These are phyloP conservation scores for Agriopis aurantiaria DNA, from an alignment of 2,888 invertebrate genomes.

Conservation along the genomic window DNA sequence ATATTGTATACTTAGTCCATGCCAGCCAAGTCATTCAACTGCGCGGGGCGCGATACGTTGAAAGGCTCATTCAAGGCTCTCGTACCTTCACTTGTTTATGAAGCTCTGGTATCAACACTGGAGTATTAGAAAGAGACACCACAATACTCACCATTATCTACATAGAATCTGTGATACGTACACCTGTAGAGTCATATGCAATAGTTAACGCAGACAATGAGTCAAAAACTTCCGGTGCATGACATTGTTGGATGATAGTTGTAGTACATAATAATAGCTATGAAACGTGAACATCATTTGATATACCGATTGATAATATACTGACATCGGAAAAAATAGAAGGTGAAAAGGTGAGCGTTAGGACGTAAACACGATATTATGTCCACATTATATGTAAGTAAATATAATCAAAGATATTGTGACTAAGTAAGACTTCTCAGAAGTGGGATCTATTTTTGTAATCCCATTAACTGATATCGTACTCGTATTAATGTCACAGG, in stretches of 20 bases:
- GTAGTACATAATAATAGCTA: constrained; percentile 9
- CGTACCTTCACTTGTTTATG: constrained; percentile 50
- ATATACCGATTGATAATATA: background rate
- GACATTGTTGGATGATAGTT: constrained; percentile 38
- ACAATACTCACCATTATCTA: constrained; percentile 8
- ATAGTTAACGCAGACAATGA: constrained; percentile 56
- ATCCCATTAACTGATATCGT: constrained; percentile 7
- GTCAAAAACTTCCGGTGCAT: constrained; percentile 57
- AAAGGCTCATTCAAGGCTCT: constrained; percentile 68
- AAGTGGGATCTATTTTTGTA: constrained; percentile 8
- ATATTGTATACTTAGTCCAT: background rate
- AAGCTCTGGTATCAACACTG: constrained; percentile 48
- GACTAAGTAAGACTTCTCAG: constrained; percentile 1
- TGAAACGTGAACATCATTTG: constrained; percentile 2
- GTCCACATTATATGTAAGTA: background rate
- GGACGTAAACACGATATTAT: constrained; percentile 8
- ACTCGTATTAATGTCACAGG: background rate
- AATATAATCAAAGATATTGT: background rate
- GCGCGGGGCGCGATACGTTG: constrained; percentile 57
- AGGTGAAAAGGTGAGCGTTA: constrained; percentile 9
- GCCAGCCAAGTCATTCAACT: constrained; percentile 63
- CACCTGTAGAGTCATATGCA: constrained; percentile 44
- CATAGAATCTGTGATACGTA: constrained; percentile 28
- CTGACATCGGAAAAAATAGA: constrained; percentile 10
- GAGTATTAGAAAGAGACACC: constrained; percentile 45